Evolutionary conservation across 2,888 invertebrate genomes (phyloP), one percentile per base, ranked within the genome.

Genomic region (Tachina grossa): DNA sequence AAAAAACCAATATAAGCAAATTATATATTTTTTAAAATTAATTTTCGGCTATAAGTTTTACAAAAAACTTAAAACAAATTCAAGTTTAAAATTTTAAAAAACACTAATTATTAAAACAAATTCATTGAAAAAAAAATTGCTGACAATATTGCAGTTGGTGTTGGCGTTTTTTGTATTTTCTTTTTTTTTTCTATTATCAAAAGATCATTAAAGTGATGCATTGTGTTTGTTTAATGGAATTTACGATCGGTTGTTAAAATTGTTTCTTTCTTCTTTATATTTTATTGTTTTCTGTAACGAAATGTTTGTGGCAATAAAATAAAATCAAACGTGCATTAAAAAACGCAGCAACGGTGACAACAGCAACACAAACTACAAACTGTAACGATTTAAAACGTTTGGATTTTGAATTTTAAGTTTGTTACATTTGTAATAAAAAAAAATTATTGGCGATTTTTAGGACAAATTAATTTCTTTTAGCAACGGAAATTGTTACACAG

Each of bases 251-350:
- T 43, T 22, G 57, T 51, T 51, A 59, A n/a, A 55, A 4, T 31
- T 31, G 31, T 31, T 6, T 31, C 5, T 31, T 31, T 31, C 31
- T 31, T 61, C 51, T 53, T 72, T 61, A 16, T 79, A 41, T 74
- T 57, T 69, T 13, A 57, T 16, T 71, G 45, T 45, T 53, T 71
- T 79, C n/a, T 80, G 39, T 59, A 80, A 75, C 57, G 75, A 79
- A 79, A 75, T 81, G 77, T 81, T 77, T 81, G 51, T 78, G 74
- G 77, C 75, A 85, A 85, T 82, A 85, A 82, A 85, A 85, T 82
- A 85, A 82, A 85, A 75, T 69, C 65, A 82, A 85, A 82, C 82
- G 82, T 85, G 78, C 74, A 71, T 63, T 66, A 53, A 72, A 81
- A 75, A 74, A 39, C 43, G 59, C n/a, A 53, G 49, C 41, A 74